phyloP scores from a whole-genome alignment of 2,888 invertebrate genomes.

The Ptilodon capucinus region DNA sequence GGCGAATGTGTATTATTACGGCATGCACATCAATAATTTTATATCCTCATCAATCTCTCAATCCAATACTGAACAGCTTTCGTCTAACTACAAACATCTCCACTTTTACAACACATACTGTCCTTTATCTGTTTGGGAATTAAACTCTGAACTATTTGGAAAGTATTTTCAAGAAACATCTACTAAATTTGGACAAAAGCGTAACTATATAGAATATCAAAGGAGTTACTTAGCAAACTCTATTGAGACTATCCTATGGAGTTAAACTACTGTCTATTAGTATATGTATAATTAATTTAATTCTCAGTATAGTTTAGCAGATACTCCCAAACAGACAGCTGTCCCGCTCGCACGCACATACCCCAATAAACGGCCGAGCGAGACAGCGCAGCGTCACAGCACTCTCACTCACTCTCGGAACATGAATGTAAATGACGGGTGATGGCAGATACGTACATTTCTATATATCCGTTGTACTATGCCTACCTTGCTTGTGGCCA shows the following conservation, averaged over 20 bases:
- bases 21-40: conserved; percentile 38
- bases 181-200: neutral
- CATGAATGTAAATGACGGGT: conserved; percentile 72
- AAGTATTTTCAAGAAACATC: neutral
- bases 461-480: conserved; percentile 83
- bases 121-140: conserved; percentile 36
- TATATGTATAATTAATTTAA: no score
- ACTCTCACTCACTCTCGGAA: conserved; percentile 51
- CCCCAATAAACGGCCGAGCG: conserved; percentile 22
- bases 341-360: conserved; percentile 38
- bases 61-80: conserved; percentile 14
- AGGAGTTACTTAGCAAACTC: neutral
- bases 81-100: conserved; percentile 31
- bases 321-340: conserved; percentile 20
- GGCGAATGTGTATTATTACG: conserved; percentile 7
- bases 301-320: neutral
- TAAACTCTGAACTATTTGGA: neutral
- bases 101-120: conserved; percentile 38
- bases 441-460: conserved; percentile 81
- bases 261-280: no score
- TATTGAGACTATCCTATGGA: no score
- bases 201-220: neutral
- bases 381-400: conserved; percentile 34
- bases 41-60: conserved; percentile 12
- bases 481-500: conserved; percentile 81